These are phyloP conservation scores for Euwallacea fornicatus DNA, from an alignment of 1,140 invertebrate species.

Conservation along the genomic window DNA sequence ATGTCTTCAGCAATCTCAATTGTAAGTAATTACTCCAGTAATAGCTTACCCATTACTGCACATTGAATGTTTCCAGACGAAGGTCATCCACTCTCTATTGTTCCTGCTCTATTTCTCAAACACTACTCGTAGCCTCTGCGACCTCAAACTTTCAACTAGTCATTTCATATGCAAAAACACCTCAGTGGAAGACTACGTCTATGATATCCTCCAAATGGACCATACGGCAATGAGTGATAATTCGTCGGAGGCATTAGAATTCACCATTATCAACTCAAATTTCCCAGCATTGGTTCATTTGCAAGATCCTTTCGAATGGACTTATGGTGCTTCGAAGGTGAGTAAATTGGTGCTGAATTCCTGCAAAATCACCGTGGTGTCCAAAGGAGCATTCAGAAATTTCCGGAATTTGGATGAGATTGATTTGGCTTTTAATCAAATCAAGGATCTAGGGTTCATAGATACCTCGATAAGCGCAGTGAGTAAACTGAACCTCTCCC, in stretches of 20 bases:
- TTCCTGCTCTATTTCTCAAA: too few relatives aligned
- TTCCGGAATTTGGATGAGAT: background rate
- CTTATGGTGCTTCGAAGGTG: background rate
- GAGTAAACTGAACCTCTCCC: background rate
- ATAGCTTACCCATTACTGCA: too few relatives aligned
- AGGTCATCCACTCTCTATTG: too few relatives aligned
- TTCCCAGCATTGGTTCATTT: background rate
- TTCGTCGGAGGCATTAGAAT: background rate
- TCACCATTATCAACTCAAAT: constrained; percentile 8
- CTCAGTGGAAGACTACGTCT: constrained; percentile 6
- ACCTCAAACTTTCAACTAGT: too few relatives aligned
- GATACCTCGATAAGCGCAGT: background rate
- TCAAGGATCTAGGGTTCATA: constrained; percentile 3
- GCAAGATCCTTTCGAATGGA: background rate
- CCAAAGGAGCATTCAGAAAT: constrained; percentile 4
- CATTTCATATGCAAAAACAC: constrained; percentile 4
- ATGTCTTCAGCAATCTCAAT: too few relatives aligned
- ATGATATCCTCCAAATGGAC: constrained; percentile 6
- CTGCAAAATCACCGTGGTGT: background rate
- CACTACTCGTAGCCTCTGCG: too few relatives aligned
- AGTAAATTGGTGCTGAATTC: constrained; percentile 5
- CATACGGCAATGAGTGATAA: background rate
- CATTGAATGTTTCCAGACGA: too few relatives aligned
- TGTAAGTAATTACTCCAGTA: too few relatives aligned
- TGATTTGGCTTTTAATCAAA: constrained; percentile 16